Base-by-base conservation (phyloP, 2,113 vertebrate genomes). In the Bufo bufo region DNA sequence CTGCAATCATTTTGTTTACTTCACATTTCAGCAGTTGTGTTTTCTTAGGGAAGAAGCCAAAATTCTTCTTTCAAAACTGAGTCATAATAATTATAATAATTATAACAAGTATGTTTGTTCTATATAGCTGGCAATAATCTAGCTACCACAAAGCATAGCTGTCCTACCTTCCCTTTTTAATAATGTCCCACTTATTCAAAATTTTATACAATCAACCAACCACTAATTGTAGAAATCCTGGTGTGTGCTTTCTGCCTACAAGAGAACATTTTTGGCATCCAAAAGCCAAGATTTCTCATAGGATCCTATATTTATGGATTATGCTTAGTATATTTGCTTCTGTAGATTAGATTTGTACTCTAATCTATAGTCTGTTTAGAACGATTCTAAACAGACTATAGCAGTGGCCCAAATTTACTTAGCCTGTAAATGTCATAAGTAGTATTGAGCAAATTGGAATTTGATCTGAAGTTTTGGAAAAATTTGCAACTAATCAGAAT, bases 11-110 rank as follows among this genome's bases (percentile, higher is more conserved):
- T 77, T 50, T 85, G 84, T 77, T 85, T 63, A 65, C 20, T 43
- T 54, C 45, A 59, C 5, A 77, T 85, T 47, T 85, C 54, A 77
- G 9, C 12, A 58, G 52, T 16, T 85, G 45, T 52, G 20, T 17
- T 56, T 47, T 23, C 19, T 61, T 8, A 45, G 17, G 1, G 58
- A 47, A 77, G 54, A 77, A 63, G 47, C 11, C 69, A 75, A 12
- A 58, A 14, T 33, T 45, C 16, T 58, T 59, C 17, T 61, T 85
- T 61, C 17, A 77, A 74, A 85, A 56, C 69, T 85, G 83, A 59
- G 52, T 85, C 66, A 85, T 19, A 43, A 45, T 85, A 85, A 85
- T 85, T 75, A 75, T 75, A 43, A 75, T 84, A 72, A 84, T 85
- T 58, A 85, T 20, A 47, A 16, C 16, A 59, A 59, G 10, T 33